These are phyloP conservation scores for Epicampocera succincta DNA, from an alignment of 2,888 invertebrate genomes.

Conservation along the genomic window DNA sequence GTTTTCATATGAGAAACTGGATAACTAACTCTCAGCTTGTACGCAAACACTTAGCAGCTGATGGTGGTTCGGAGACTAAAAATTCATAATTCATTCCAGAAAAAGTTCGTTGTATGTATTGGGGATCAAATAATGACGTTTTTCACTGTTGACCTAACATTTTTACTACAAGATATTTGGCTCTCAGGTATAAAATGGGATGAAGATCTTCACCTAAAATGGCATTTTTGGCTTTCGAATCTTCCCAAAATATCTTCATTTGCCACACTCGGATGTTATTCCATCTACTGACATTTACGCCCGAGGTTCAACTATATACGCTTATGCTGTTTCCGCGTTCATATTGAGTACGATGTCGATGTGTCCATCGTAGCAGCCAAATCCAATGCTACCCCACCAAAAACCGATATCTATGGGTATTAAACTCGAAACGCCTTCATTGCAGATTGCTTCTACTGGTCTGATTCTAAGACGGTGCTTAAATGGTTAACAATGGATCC, in stretches of 20 bases:
- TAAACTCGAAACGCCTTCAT: slow-evolving; percentile 6
- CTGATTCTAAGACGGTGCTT: too few species aligned
- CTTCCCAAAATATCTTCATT: slow-evolving; percentile 13
- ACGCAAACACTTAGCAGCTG: too few species aligned
- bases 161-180: too few species aligned
- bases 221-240: slow-evolving; percentile 24
- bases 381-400: slow-evolving; percentile 23
- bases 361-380: neutral
- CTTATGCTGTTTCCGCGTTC: slow-evolving; percentile 4
- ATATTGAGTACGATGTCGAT: neutral
- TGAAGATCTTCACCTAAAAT: neutral
- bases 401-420: too few species aligned
- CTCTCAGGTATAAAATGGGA: too few species aligned
- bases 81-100: neutral
- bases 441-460: slow-evolving; percentile 7
- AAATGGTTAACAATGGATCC: neutral
- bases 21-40: too few species aligned
- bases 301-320: slow-evolving; percentile 14
- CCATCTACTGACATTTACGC: slow-evolving; percentile 1
- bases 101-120: neutral
- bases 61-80: neutral
- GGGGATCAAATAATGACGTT: slow-evolving; percentile 6
- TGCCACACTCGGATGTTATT: slow-evolving; percentile 38
- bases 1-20: neutral
- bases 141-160: too few species aligned